Evolutionary conservation across 1,140 invertebrate species (phyloP), one percentile per base, ranked within the genome.

Genomic region (Hydropsyche tenuis): DNA sequence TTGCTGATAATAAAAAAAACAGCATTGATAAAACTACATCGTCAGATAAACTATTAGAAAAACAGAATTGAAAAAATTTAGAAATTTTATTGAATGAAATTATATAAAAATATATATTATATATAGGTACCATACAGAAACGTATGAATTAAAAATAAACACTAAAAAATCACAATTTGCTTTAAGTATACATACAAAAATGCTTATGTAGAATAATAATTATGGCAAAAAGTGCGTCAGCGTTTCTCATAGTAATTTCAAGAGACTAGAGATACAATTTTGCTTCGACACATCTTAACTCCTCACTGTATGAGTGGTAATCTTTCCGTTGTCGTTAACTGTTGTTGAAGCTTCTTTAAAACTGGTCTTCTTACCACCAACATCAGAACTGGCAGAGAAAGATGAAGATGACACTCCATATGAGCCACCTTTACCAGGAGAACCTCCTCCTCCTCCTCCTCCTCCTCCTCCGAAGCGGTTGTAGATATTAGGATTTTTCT

Each of bases 261-360:
- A 20, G 37, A 9, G 27, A 3, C 30, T 37, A 37, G 30, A 37
- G 3, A 9, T 37, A 9, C n/a, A n/a, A n/a, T 37, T 37, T 37
- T 4, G 3, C 9, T 48, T 48, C 14, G 16, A 4, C 11, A 48
- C 14, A 48, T n/a, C 73, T 82, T 81, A 85, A 75, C 82, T 83
- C 48, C 84, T 79, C 0, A 90, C 87, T 27, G 85, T 87, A 75
- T 90, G 89, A 69, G 86, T 85, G 30, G 87, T 88, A 60, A 92
- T 81, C 78, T 89, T 89, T 78, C 91, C 91, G 78, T 93, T 91
- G 74, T 92, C 89, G 77, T 92, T 91, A 56, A 92, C 85, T 1
- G 88, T 86, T 7, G 91, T 90, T 43, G 88, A 86, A 0, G 91
- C 87, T 20, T 84, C 81, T 72, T 90, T 88, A 53, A 82, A 84